Conservation (phyloP, 1,140 invertebrate genomes). For the Homalodisca vitripennis region DNA sequence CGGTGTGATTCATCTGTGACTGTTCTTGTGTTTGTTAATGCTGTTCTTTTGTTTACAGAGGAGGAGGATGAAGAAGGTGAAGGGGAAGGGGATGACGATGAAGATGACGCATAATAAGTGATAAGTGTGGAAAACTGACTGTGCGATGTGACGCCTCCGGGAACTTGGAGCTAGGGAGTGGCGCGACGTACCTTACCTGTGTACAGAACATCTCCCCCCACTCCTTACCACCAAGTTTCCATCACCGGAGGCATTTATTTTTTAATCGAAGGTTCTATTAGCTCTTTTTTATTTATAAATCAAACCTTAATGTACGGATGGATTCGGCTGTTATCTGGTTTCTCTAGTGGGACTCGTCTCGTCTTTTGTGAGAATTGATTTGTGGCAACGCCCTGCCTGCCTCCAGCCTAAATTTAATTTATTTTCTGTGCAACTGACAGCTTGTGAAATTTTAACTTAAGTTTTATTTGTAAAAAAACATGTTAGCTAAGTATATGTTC, state of each 20-base stretch:
- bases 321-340: not conserved
- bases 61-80: slow-evolving; percentile 56
- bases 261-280: slow-evolving; percentile 19
- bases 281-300: slow-evolving; percentile 8
- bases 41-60: not conserved
- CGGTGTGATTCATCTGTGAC: too few species aligned
- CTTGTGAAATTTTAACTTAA: slow-evolving; percentile 22
- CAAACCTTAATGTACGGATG: not conserved
- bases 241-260: slow-evolving; percentile 27
- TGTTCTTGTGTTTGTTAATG: too few species aligned
- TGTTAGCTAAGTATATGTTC: slow-evolving; percentile 19
- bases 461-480: slow-evolving; percentile 24
- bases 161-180: slow-evolving; percentile 24
- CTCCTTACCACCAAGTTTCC: slow-evolving; percentile 28
- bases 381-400: not conserved
- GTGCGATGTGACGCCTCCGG: slow-evolving; percentile 14
- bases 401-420: slow-evolving; percentile 1
- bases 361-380: not conserved
- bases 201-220: slow-evolving; percentile 25
- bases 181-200: slow-evolving; percentile 12
- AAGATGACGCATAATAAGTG: slow-evolving; percentile 55
- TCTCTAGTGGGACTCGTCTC: not conserved
- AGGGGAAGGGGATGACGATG: slow-evolving; percentile 58
- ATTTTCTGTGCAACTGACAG: slow-evolving; percentile 7
- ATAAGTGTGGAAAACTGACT: slow-evolving; percentile 29